Percentiles rank a stretch among this genome's conserved stretches.
Evolutionary conservation across 2,797 vertebrate genomes (phyloP).

Genomic region (Nyctalus aviator): DNA sequence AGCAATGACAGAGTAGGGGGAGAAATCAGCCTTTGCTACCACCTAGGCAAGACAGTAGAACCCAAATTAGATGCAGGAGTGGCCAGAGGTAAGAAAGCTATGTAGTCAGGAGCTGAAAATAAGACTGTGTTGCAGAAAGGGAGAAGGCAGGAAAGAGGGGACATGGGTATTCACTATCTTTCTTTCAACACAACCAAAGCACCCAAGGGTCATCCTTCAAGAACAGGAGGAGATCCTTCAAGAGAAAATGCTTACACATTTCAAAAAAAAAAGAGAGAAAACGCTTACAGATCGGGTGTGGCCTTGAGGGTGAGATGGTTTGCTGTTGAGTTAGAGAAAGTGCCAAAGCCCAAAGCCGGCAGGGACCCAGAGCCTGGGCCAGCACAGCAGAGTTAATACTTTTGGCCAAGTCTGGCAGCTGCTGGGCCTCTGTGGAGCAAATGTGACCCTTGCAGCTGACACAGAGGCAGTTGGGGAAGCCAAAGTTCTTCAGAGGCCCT

Average conservation of each 20-base stretch:
- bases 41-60: neutral
- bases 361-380: neutral
- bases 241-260: neutral
- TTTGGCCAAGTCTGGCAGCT: constrained; percentile 12
- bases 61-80: neutral
- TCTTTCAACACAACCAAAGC: neutral
- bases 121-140: neutral
- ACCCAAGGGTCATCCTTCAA: neutral
- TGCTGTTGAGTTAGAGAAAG: constrained; percentile 13
- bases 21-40: neutral
- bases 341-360: neutral
- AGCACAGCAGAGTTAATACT: neutral
- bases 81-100: neutral
- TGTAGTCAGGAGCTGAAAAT: neutral
- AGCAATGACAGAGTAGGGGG: neutral
- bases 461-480: neutral
- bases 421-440: neutral
- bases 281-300: neutral
- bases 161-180: neutral
- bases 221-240: neutral
- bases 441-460: neutral
- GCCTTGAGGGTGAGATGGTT: neutral
- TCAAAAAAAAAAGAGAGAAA: too few species aligned
- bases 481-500: neutral
- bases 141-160: neutral